Conservation (phyloP, 2,113 vertebrate genomes). For the Dolichotis patagonum region DNA sequence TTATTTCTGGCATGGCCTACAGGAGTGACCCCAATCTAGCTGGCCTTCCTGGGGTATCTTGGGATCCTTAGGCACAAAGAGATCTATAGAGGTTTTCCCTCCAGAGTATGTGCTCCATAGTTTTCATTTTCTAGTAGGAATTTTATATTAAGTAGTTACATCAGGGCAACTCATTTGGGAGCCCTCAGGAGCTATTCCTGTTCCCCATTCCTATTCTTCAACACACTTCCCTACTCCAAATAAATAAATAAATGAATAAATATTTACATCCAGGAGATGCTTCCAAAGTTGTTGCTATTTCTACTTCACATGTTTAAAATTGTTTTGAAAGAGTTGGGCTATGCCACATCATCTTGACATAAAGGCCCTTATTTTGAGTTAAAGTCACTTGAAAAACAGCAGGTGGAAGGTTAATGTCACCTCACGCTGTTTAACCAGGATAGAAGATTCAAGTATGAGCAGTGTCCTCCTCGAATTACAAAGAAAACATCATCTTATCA, state of each 20-base stretch:
- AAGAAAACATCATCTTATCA: neutral
- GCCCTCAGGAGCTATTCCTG: too few relatives aligned
- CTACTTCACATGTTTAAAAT: neutral
- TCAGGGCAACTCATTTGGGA: too few relatives aligned
- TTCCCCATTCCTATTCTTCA: too few relatives aligned
- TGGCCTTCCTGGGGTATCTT: neutral
- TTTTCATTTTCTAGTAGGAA: slow-evolving; percentile 2
- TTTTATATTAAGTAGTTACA: neutral
- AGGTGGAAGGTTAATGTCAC: neutral
- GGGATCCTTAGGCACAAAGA: neutral
- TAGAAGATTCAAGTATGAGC: neutral
- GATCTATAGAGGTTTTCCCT: neutral
- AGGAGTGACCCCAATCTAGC: neutral
- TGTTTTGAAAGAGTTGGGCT: neutral
- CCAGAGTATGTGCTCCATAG: neutral
- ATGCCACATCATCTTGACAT: neutral
- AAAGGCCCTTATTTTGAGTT: neutral
- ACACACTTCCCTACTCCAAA: too few relatives aligned
- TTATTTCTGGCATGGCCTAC: neutral
- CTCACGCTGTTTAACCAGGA: neutral
- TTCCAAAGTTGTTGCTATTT: neutral
- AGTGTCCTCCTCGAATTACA: neutral
- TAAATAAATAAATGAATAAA: neutral
- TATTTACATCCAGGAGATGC: neutral
- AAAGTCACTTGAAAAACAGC: neutral